These are phyloP conservation scores for Rhadinocentrus ornatus DNA, from an alignment of 2,797 vertebrate species.

Conservation along the genomic window DNA sequence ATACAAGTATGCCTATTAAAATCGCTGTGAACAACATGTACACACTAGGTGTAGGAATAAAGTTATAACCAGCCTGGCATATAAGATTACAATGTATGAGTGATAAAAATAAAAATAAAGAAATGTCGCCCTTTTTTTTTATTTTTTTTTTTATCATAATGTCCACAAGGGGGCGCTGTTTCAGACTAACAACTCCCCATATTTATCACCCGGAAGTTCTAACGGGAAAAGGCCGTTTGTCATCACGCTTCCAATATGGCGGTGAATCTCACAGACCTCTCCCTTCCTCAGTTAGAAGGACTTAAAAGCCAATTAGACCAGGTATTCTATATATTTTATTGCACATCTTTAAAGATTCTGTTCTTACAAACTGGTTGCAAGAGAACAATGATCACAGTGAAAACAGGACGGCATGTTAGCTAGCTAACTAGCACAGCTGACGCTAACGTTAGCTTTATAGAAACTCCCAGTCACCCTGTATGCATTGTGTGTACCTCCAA, in stretches of 20 bases:
- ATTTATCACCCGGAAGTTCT: conserved; percentile 56
- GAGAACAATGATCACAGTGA: no score
- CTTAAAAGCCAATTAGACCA: conserved; percentile 93
- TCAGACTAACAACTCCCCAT: neutral
- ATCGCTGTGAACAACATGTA: no score
- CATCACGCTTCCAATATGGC: conserved; percentile 80
- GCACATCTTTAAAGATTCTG: accelerated
- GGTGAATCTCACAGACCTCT: conserved; percentile 90
- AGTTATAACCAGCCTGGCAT: neutral
- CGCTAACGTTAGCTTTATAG: conserved; percentile 24
- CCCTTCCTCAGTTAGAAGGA: conserved; percentile 90
- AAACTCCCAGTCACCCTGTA: neutral
- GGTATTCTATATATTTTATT: conserved; percentile 63
- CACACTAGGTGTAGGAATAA: neutral
- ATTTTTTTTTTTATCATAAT: no score
- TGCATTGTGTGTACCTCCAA: neutral
- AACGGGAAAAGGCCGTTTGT: neutral
- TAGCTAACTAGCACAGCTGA: conserved; percentile 13
- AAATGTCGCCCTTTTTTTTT: neutral
- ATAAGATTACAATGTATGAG: neutral
- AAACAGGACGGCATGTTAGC: neutral
- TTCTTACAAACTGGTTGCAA: accelerated
- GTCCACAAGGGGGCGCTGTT: conserved; percentile 29
- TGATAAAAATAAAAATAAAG: no score
- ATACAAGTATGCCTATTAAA: no score